Evolutionary conservation across 2,888 invertebrate species (phyloP).

Genomic region (Clepsis dumicolana): DNA sequence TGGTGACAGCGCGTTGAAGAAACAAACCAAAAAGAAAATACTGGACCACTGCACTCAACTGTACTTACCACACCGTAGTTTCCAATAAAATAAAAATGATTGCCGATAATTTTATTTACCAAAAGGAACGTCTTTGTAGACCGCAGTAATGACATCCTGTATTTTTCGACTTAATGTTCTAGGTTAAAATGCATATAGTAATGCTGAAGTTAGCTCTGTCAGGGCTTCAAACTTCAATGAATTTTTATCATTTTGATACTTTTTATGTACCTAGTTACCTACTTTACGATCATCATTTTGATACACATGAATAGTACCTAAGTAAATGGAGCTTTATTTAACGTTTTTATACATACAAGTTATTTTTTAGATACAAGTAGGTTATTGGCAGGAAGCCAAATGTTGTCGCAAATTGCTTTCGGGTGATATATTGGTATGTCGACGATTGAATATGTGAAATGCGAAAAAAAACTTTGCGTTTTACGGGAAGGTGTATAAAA

Average conservation of each 20-base stretch:
- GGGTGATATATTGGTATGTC: conserved; percentile 62
- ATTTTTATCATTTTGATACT: conserved; percentile 4
- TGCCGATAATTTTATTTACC: conserved; percentile 28
- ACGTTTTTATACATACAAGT: conserved; percentile 71
- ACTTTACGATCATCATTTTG: conserved; percentile 1
- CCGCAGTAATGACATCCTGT: conserved; percentile 43
- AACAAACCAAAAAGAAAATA: neutral
- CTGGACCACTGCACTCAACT: neutral
- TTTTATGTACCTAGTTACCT: neutral
- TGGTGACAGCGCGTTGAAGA: neutral
- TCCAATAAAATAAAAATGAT: conserved; percentile 13
- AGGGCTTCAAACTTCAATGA: conserved; percentile 14
- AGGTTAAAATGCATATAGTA: neutral
- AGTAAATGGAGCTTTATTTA: conserved; percentile 47
- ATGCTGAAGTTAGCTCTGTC: neutral
- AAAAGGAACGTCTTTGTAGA: conserved; percentile 34
- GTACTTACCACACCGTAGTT: neutral
- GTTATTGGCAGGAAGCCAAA: conserved; percentile 69
- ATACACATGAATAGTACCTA: conserved; percentile 2
- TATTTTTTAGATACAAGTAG: conserved; percentile 71
- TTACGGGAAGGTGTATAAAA: neutral
- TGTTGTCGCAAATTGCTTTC: conserved; percentile 66
- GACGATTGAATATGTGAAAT: conserved; percentile 59
- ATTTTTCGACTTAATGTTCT: conserved; percentile 8
- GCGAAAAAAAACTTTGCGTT: conserved; percentile 50